phyloP scores from a whole-genome alignment of 2,113 vertebrate genomes.

The Chloroceryle aenea region DNA sequence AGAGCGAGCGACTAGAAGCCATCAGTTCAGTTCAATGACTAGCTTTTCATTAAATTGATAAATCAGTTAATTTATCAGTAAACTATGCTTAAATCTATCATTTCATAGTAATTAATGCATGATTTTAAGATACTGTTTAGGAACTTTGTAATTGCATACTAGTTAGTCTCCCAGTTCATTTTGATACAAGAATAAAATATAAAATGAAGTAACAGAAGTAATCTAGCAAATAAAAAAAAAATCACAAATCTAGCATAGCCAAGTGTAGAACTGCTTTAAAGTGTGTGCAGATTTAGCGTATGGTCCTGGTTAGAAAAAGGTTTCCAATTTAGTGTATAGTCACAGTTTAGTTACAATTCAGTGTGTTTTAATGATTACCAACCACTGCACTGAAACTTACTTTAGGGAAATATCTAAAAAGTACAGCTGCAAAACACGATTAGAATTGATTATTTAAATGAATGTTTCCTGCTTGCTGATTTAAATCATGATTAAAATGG shows the following conservation, averaged over 20 bases:
- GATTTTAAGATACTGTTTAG: not conserved
- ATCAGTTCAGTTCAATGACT: not conserved
- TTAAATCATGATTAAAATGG: conserved; percentile 43
- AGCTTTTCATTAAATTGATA: not conserved
- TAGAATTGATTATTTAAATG: conserved; percentile 67
- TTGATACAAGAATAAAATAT: not conserved
- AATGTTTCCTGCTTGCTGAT: conserved; percentile 60
- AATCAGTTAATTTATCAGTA: not conserved
- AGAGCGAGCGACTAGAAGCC: not conserved
- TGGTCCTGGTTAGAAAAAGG: not conserved
- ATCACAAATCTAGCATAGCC: not conserved
- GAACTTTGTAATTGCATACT: not conserved
- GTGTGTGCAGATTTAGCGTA: not conserved
- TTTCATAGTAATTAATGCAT: not conserved
- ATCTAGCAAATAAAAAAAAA: not conserved
- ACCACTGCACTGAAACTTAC: conserved; percentile 22
- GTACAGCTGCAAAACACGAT: conserved; percentile 53
- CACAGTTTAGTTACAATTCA: conserved; percentile 32
- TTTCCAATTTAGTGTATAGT: not conserved
- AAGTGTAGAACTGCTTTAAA: not conserved
- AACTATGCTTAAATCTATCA: not conserved
- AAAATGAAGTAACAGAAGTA: not conserved
- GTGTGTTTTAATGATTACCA: conserved; percentile 41
- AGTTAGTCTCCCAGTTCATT: not conserved
- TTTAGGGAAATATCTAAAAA: conserved; percentile 43